Evolutionary conservation across 2,113 vertebrate genomes (phyloP).

Genomic region (Macrotus californicus): DNA sequence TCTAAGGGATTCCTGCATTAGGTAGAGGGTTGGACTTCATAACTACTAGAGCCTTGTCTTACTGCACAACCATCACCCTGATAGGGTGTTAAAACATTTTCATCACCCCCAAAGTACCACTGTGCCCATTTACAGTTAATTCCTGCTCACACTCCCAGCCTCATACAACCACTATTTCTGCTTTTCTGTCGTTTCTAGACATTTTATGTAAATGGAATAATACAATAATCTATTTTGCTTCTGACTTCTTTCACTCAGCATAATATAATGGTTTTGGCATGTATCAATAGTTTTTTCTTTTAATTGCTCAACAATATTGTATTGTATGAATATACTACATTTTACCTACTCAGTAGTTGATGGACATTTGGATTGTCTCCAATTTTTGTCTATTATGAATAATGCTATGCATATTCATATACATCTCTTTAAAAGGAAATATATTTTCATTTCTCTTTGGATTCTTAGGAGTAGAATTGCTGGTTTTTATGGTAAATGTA

Average conservation of each 20-base stretch:
- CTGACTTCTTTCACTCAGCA: background rate
- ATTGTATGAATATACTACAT: background rate
- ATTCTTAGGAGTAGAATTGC: background rate
- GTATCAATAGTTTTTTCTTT: background rate
- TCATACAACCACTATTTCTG: background rate
- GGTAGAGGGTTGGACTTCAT: background rate
- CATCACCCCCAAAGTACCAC: background rate
- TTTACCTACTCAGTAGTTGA: background rate
- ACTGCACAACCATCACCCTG: background rate
- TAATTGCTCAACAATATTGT: background rate
- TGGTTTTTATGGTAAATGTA: background rate
- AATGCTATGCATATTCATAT: background rate
- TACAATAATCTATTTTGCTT: background rate
- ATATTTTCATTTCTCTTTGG: slow-evolving; percentile 8
- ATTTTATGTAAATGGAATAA: slow-evolving; percentile 17
- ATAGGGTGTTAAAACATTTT: background rate
- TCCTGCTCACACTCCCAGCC: background rate
- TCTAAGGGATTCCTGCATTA: background rate
- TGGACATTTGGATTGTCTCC: background rate
- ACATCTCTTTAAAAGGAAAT: background rate
- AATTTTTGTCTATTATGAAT: background rate
- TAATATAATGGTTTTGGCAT: background rate
- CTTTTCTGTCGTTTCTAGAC: slow-evolving; percentile 27
- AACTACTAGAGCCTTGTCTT: background rate
- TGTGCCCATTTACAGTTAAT: background rate